Evolutionary conservation across 2,113 vertebrate genomes (phyloP).

Genomic region (Sardina pilchardus): DNA sequence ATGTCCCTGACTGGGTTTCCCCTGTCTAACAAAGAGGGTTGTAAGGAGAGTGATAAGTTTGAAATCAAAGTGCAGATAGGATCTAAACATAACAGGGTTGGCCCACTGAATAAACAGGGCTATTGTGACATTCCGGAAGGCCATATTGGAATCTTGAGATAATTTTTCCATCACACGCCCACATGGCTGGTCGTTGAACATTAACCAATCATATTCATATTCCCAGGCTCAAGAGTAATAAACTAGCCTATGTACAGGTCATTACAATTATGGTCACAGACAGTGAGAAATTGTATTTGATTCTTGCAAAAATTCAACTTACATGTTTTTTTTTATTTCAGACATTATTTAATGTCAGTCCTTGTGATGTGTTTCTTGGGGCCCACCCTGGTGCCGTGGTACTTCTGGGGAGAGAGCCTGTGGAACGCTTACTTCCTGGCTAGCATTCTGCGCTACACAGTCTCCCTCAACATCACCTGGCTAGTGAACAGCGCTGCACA

Average conservation of each 20-base stretch:
- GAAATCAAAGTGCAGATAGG: no score
- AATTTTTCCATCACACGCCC: no score
- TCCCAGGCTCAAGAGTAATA: no score
- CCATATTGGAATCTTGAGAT: no score
- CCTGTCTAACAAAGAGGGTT: no score
- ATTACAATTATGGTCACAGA: slow-evolving; percentile 61
- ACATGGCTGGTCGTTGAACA: no score
- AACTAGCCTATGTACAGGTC: slow-evolving; percentile 76
- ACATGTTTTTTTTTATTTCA: slow-evolving; percentile 46
- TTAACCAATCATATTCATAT: no score
- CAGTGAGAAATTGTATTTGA: neutral
- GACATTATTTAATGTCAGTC: slow-evolving; percentile 84
- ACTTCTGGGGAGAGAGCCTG: slow-evolving; percentile 86
- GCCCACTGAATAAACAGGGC: no score
- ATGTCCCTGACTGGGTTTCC: no score
- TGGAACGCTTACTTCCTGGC: slow-evolving; percentile 79
- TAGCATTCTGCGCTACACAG: slow-evolving; percentile 79
- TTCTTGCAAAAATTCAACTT: neutral
- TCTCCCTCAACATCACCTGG: slow-evolving; percentile 90
- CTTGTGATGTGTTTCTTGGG: slow-evolving; percentile 86
- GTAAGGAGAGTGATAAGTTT: no score
- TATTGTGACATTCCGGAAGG: no score
- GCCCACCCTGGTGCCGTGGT: slow-evolving; percentile 86
- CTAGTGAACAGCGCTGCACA: slow-evolving; percentile 96
- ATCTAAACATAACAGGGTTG: no score